phyloP scores from a whole-genome alignment of 2,113 vertebrate genomes.

The Turnix velox region DNA sequence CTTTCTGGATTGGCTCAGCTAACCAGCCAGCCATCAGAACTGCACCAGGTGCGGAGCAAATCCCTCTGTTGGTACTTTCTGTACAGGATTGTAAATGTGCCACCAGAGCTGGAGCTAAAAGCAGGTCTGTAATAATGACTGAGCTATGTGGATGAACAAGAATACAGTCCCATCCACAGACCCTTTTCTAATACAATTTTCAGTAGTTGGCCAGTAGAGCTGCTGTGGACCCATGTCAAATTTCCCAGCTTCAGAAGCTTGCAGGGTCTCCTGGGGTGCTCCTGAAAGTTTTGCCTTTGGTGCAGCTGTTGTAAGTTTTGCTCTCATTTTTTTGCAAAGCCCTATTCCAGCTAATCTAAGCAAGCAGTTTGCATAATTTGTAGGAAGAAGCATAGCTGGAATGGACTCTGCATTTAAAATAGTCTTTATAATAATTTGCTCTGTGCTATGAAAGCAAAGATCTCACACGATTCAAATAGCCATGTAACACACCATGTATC shows the following conservation, averaged over 20 bases:
- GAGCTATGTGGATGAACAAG: neutral
- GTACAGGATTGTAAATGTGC: neutral
- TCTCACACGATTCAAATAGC: neutral
- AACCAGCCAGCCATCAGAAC: too few species aligned
- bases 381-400: neutral
- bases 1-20: neutral
- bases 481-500: fast-evolving
- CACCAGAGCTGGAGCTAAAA: neutral
- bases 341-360: neutral
- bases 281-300: neutral
- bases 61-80: neutral
- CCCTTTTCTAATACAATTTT: neutral
- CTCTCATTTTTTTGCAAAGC: neutral
- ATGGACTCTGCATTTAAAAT: neutral
- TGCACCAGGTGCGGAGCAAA: neutral
- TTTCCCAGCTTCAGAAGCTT: neutral
- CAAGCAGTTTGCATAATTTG: neutral
- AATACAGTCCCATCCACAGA: neutral
- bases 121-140: neutral
- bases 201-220: neutral
- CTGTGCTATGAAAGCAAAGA: neutral
- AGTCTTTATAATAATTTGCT: neutral
- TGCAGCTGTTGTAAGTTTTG: neutral
- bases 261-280: neutral
- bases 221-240: neutral